These are phyloP conservation scores for Acanthosepion lycidas DNA, from an alignment of 2,888 invertebrate species.

Conservation along the genomic window DNA sequence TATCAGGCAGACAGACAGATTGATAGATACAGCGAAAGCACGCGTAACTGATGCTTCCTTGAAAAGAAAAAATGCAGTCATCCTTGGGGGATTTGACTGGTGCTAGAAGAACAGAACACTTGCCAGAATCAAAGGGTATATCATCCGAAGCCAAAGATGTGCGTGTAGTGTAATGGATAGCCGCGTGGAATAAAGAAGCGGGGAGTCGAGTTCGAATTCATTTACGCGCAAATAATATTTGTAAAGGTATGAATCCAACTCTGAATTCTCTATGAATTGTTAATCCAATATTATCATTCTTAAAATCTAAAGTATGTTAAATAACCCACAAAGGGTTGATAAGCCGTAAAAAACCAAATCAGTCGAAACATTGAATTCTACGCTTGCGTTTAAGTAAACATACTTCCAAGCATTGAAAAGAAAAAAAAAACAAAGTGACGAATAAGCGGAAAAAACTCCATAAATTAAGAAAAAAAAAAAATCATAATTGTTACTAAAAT, in stretches of 20 bases:
- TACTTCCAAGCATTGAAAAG: neutral
- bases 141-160: neutral
- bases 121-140: neutral
- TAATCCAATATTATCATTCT: no score
- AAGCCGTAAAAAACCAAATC: no score
- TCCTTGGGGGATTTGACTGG: neutral
- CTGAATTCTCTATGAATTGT: no score
- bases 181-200: no score
- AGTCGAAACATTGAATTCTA: neutral
- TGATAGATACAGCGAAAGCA: neutral
- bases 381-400: neutral
- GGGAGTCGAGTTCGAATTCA: no score
- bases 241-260: no score
- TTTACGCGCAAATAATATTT: no score
- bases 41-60: neutral
- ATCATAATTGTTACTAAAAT: no score
- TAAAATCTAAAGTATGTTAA: no score
- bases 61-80: neutral
- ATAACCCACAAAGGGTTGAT: no score
- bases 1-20: neutral
- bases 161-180: no score
- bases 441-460: neutral
- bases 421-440: neutral
- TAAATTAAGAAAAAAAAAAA: no score
- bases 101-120: neutral